Evolutionary conservation across 1,140 invertebrate species (phyloP).

Genomic region (Akabosia matsudoensis): DNA sequence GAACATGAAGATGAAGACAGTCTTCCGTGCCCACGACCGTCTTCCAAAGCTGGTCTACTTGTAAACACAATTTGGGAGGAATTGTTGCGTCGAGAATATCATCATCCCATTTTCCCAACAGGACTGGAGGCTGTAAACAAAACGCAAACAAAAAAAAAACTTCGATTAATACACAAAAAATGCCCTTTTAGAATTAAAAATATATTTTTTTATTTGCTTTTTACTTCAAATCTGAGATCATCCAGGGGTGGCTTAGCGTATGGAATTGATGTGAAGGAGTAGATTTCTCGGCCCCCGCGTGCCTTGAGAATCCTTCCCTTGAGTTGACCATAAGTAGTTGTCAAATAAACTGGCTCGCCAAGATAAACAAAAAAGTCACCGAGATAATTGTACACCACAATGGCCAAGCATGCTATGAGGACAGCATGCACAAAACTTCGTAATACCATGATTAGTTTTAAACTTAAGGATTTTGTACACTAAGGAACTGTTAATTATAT

Average conservation of each 20-base stretch:
- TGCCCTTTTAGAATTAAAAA: background rate
- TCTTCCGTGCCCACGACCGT: background rate
- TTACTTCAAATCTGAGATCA: background rate
- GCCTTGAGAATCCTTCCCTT: background rate
- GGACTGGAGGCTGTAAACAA: background rate
- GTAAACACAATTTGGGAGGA: background rate
- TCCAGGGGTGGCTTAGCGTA: background rate
- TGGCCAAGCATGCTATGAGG: background rate
- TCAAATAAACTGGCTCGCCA: background rate
- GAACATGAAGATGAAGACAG: background rate
- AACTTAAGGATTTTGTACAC: background rate
- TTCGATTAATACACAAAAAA: background rate
- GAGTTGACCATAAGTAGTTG: background rate
- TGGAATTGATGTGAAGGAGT: constrained; percentile 5
- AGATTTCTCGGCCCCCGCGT: background rate
- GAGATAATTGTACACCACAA: background rate
- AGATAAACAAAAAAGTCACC: constrained; percentile 2
- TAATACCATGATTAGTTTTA: background rate
- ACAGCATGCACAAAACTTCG: background rate
- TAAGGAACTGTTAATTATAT: background rate
- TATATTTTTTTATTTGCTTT: background rate
- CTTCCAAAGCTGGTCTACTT: background rate
- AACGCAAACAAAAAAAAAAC: background rate
- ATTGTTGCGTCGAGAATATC: background rate
- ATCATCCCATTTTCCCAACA: constrained; percentile 2